A percentile compares a stretch with the other conserved stretches of the same genome.
Evolutionary conservation across 2,888 invertebrate genomes (phyloP).

Genomic region (Agrypnus murinus): DNA sequence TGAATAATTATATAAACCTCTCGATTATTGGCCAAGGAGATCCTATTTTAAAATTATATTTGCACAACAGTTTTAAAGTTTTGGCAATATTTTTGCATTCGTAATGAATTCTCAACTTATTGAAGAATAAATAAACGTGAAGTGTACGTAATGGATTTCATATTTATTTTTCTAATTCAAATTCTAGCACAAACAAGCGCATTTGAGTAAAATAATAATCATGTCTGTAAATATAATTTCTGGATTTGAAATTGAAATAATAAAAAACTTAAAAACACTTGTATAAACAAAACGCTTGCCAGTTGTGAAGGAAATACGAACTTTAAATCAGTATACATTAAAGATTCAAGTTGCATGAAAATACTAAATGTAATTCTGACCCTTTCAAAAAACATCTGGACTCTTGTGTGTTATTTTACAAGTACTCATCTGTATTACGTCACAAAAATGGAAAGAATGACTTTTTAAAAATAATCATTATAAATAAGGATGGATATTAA

Average conservation of each 20-base stretch:
- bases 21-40: too few species aligned
- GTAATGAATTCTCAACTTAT: conserved; percentile 14
- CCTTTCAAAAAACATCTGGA: conserved; percentile 58
- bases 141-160: conserved; percentile 18
- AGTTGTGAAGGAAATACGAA: conserved; percentile 20
- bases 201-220: conserved; percentile 51
- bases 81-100: neutral
- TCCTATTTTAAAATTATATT: too few species aligned
- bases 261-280: conserved; percentile 53
- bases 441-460: conserved; percentile 29
- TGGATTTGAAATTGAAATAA: conserved; percentile 56
- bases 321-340: conserved; percentile 22
- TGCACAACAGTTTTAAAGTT: too few species aligned
- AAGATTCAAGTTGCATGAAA: conserved; percentile 30
- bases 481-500: too few species aligned
- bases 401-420: conserved; percentile 51
- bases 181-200: conserved; percentile 29
- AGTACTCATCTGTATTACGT: conserved; percentile 51
- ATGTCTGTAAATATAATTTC: conserved; percentile 58
- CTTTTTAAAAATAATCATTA: conserved; percentile 10
- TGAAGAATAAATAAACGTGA: conserved; percentile 2
- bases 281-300: conserved; percentile 53
- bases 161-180: conserved; percentile 37
- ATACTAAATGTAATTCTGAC: conserved; percentile 52
- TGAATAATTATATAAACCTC: too few species aligned